Percentiles rank a stretch among this genome's conserved stretches.
Evolutionary conservation across 2,888 invertebrate species (phyloP).

Genomic region (Spicauda simplicius): DNA sequence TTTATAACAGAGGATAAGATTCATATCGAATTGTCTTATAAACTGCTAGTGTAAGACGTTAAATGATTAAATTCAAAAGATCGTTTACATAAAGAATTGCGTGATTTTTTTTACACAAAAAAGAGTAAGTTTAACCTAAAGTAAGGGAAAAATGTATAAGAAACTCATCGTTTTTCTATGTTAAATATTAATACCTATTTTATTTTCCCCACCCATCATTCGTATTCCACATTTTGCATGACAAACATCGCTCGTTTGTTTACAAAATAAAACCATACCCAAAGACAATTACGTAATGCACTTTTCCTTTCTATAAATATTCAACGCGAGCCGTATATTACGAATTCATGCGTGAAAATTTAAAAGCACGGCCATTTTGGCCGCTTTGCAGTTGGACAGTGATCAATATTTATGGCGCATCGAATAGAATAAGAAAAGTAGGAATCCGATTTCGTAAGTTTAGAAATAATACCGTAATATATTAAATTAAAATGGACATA

Average conservation of each 20-base stretch:
- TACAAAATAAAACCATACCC: background rate
- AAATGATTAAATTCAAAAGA: too few relatives aligned
- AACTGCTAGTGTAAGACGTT: too few relatives aligned
- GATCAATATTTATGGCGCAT: constrained; percentile 72
- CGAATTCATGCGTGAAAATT: constrained; percentile 48
- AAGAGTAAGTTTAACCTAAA: too few relatives aligned
- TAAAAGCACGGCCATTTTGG: constrained; percentile 50
- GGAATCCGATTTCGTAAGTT: constrained; percentile 61
- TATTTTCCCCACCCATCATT: too few relatives aligned
- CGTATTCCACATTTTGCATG: background rate
- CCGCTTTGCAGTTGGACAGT: constrained; percentile 53
- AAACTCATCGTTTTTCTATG: too few relatives aligned
- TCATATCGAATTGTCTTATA: too few relatives aligned
- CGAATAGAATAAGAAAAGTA: constrained; percentile 60
- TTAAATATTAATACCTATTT: too few relatives aligned
- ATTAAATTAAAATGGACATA: constrained; percentile 70
- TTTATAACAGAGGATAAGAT: too few relatives aligned
- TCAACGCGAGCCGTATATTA: constrained; percentile 28
- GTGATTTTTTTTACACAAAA: too few relatives aligned
- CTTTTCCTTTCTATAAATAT: constrained; percentile 33
- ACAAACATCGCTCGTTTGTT: background rate
- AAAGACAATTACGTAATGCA: constrained; percentile 15
- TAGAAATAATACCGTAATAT: constrained; percentile 64
- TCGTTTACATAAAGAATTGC: too few relatives aligned
- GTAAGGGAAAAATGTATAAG: too few relatives aligned